Evolutionary conservation across 2,113 vertebrate genomes (phyloP).

Genomic region (rabbit (Oryctolagus cuniculus)): mOryCun1.1 NC_091435.1:51932501-51933000

Average conservation of each 20-base stretch:
- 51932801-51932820: background rate
- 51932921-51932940: slow-evolving; percentile 24
- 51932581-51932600: too few species aligned
- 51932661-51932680: too few species aligned
- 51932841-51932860: slow-evolving; percentile 30
- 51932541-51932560: too few species aligned
- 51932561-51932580: too few species aligned
- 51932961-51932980: slow-evolving; percentile 28
- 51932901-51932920: slow-evolving; percentile 13
- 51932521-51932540: too few species aligned
- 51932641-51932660: background rate
- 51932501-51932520: too few species aligned
- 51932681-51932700: background rate
- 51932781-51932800: background rate
- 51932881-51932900: slow-evolving; percentile 44
- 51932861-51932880: slow-evolving; percentile 31
- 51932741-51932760: background rate
- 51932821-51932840: slow-evolving; percentile 24
- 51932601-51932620: background rate
- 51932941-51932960: slow-evolving; percentile 55
- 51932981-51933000: slow-evolving; percentile 22
- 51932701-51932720: slow-evolving; percentile 9
- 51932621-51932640: background rate
- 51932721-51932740: slow-evolving; percentile 17
- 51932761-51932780: background rate